Evolutionary conservation across 2,888 invertebrate species (phyloP).

Genomic region (Brassicogethes aeneus): DNA sequence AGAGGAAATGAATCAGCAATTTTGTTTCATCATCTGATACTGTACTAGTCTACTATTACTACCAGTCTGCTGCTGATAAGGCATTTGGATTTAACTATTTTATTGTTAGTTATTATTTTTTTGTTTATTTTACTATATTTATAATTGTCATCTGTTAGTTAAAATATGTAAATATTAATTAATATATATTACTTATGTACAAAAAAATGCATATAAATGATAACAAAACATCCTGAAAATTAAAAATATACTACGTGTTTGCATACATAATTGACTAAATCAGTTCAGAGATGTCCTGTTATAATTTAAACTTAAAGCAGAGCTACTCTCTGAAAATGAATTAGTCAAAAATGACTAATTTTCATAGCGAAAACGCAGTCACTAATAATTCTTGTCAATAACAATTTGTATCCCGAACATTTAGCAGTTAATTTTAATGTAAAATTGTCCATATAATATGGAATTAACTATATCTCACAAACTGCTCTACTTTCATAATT

Average conservation of each 20-base stretch:
- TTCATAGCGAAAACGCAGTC: too few species aligned
- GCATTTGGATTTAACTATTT: constrained; percentile 27
- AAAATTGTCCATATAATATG: too few species aligned
- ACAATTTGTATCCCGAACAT: too few species aligned
- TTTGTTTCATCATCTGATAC: background rate
- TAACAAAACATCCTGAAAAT: constrained; percentile 20
- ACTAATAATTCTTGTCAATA: too few species aligned
- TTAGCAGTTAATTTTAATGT: too few species aligned
- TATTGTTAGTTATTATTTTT: constrained; percentile 10
- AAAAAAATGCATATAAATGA: constrained; percentile 7
- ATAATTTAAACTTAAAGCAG: constrained; percentile 17
- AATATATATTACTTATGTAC: constrained; percentile 10
- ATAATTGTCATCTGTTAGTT: constrained; percentile 8
- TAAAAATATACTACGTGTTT: constrained; percentile 31
- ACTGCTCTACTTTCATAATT: too few species aligned
- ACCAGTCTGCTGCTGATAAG: constrained; percentile 23
- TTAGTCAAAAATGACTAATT: too few species aligned
- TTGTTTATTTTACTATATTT: constrained; percentile 13
- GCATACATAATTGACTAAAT: constrained; percentile 16
- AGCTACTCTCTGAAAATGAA: too few species aligned
- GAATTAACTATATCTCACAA: too few species aligned
- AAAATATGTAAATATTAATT: constrained; percentile 22
- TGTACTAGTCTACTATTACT: background rate
- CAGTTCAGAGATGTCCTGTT: constrained; percentile 20
- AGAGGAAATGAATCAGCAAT: too few species aligned